Evolutionary conservation across 2,113 vertebrate genomes (phyloP).

Genomic region (Platichthys flesus): DNA sequence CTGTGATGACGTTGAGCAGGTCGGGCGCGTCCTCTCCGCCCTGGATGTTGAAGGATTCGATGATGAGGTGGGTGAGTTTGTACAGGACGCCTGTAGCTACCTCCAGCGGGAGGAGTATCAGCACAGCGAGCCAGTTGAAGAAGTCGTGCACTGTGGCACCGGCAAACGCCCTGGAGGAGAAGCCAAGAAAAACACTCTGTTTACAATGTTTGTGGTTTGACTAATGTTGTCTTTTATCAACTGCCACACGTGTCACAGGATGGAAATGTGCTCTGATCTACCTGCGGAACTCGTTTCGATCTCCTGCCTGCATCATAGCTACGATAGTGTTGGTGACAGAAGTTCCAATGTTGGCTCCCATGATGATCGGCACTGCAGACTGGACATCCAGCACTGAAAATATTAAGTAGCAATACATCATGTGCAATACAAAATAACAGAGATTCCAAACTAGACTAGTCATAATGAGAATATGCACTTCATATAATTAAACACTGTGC

Average conservation of each 20-base stretch:
- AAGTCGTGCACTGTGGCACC: constrained; percentile 96
- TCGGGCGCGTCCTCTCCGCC: constrained; percentile 90
- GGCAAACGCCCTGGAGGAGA: constrained; percentile 88
- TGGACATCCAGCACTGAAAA: constrained; percentile 87
- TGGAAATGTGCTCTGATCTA: constrained; percentile 54
- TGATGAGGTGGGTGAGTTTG: constrained; percentile 84
- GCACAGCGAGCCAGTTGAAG: constrained; percentile 97
- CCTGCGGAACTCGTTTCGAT: constrained; percentile 96
- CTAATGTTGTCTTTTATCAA: accelerated
- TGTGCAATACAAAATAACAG: background rate
- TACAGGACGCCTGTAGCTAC: constrained; percentile 87
- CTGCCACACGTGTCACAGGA: background rate
- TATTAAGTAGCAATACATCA: background rate
- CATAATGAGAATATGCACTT: too few relatives aligned
- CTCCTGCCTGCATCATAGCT: constrained; percentile 94
- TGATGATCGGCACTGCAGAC: constrained; percentile 92
- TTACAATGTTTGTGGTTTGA: background rate
- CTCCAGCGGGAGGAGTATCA: constrained; percentile 91
- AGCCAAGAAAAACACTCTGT: background rate
- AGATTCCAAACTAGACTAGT: background rate
- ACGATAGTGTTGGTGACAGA: constrained; percentile 97
- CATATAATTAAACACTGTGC: too few relatives aligned
- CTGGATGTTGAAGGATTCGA: constrained; percentile 88
- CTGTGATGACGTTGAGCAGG: constrained; percentile 95
- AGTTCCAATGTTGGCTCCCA: constrained; percentile 98